These are phyloP conservation scores for Lasioglossum malachurum DNA, from an alignment of 2,888 invertebrate species.

Conservation along the genomic window DNA sequence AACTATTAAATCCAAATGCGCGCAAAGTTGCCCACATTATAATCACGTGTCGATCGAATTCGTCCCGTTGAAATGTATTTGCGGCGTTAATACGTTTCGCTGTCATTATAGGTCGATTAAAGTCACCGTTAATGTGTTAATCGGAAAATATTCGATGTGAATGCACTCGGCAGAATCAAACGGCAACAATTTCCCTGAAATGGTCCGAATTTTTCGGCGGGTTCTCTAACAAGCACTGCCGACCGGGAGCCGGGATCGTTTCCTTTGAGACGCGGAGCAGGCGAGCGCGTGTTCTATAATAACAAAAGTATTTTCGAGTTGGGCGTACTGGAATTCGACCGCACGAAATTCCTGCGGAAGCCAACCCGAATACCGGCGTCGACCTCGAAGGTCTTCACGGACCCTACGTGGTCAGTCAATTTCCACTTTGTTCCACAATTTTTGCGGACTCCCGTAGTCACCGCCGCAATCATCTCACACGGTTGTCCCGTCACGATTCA, in stretches of 20 bases:
- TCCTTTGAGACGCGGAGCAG: slow-evolving; percentile 63
- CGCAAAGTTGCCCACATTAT: slow-evolving; percentile 70
- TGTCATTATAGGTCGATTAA: slow-evolving; percentile 49
- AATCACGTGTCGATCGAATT: slow-evolving; percentile 61
- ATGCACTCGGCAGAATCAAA: not conserved
- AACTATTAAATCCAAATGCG: slow-evolving; percentile 72
- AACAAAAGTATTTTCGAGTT: slow-evolving; percentile 71
- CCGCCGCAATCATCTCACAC: not conserved
- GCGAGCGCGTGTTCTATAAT: slow-evolving; percentile 45
- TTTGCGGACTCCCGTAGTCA: slow-evolving; percentile 3
- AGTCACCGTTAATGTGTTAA: slow-evolving; percentile 38
- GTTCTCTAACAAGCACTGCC: not conserved
- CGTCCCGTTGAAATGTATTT: slow-evolving; percentile 51
- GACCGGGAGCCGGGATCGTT: slow-evolving; percentile 7
- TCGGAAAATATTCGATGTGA: slow-evolving; percentile 15
- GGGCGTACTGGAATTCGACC: slow-evolving; percentile 69
- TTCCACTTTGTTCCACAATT: slow-evolving; percentile 68
- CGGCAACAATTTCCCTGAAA: not conserved
- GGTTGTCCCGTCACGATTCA: not conserved
- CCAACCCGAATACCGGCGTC: slow-evolving; percentile 73
- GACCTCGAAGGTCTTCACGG: slow-evolving; percentile 75
- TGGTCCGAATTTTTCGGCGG: not conserved
- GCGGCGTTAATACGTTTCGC: slow-evolving; percentile 51
- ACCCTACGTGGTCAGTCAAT: slow-evolving; percentile 65
- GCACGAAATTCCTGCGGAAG: slow-evolving; percentile 74